A percentile compares a stretch with the other conserved stretches of the same genome.
These are phyloP conservation scores for Melolontha melolontha DNA, from an alignment of 2,888 invertebrate species.

Conservation along the genomic window DNA sequence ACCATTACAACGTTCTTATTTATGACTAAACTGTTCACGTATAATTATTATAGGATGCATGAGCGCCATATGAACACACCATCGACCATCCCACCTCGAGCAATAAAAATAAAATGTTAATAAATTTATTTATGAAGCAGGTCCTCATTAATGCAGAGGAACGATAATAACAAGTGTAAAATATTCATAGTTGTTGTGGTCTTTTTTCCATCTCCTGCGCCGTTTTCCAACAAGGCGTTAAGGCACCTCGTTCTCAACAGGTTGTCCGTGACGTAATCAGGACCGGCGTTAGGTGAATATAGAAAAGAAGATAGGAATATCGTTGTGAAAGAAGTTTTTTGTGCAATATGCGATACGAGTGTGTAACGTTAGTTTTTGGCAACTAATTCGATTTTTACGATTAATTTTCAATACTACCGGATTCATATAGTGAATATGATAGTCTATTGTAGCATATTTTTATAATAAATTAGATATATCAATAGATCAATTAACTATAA, in stretches of 20 bases:
- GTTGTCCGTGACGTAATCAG: constrained; percentile 50
- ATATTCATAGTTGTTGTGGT: constrained; percentile 56
- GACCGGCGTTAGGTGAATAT: constrained; percentile 15
- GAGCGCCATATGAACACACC: constrained; percentile 23
- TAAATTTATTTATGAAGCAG: constrained; percentile 44
- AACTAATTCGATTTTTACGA: no score
- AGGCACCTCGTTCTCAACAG: constrained; percentile 54
- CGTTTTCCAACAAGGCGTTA: constrained; percentile 56
- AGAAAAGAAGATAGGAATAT: no score
- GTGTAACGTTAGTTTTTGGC: no score
- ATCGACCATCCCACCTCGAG: constrained; percentile 21
- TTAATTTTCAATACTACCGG: no score
- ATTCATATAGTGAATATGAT: no score
- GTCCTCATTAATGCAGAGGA: constrained; percentile 41
- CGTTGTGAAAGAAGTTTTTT: no score
- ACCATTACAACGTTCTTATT: constrained; percentile 24
- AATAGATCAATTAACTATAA: no score
- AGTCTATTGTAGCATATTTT: no score
- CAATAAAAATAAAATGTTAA: constrained; percentile 41
- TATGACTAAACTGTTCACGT: constrained; percentile 24
- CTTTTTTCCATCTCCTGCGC: constrained; percentile 52
- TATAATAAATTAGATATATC: no score
- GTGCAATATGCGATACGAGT: no score
- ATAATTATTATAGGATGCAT: constrained; percentile 30
- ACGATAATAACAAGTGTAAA: constrained; percentile 58